phyloP scores from a whole-genome alignment of 23 tunicate genomes.

The Clavelina lepadiformis region DNA sequence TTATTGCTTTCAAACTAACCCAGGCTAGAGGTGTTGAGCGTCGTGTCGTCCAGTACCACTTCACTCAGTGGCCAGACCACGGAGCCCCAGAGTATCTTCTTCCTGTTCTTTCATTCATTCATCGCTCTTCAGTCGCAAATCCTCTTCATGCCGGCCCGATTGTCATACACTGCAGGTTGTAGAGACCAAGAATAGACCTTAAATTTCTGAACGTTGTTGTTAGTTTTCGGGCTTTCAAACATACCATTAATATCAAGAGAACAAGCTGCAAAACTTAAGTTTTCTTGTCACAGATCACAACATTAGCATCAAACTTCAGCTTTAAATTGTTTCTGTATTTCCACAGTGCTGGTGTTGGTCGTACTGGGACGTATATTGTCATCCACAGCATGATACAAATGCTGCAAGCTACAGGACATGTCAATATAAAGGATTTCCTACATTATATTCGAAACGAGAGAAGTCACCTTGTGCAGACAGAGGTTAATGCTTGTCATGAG shows the following conservation, averaged over 20 bases:
- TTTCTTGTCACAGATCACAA: too few species aligned
- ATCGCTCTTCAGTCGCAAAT: conserved; percentile 43
- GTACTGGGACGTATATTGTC: conserved; percentile 83
- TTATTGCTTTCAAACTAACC: neutral
- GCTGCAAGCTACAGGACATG: conserved; percentile 57
- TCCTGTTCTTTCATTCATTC: conserved; percentile 79
- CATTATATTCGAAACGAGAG: conserved; percentile 59
- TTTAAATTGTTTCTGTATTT: too few species aligned
- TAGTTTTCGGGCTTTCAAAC: too few species aligned
- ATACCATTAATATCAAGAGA: too few species aligned
- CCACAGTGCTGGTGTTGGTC: conserved; percentile 92
- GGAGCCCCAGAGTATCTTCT: conserved; percentile 89
- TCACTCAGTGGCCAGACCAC: conserved; percentile 94
- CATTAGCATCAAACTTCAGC: too few species aligned
- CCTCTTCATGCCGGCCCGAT: conserved; percentile 56
- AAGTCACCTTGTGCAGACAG: conserved; percentile 88
- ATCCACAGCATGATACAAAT: conserved; percentile 89
- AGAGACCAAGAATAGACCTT: too few species aligned
- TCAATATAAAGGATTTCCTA: conserved; percentile 60
- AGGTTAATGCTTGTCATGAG: conserved; percentile 12
- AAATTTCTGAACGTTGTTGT: too few species aligned
- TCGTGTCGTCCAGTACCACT: conserved; percentile 66
- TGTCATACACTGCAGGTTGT: conserved; percentile 90
- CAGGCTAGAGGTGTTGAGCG: conserved; percentile 46
- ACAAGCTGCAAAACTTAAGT: too few species aligned